A percentile compares a stretch with the other conserved stretches of the same genome.
Evolutionary conservation across 2,113 vertebrate species (phyloP).

Genomic region (Cynoglossus semilaevis): DNA sequence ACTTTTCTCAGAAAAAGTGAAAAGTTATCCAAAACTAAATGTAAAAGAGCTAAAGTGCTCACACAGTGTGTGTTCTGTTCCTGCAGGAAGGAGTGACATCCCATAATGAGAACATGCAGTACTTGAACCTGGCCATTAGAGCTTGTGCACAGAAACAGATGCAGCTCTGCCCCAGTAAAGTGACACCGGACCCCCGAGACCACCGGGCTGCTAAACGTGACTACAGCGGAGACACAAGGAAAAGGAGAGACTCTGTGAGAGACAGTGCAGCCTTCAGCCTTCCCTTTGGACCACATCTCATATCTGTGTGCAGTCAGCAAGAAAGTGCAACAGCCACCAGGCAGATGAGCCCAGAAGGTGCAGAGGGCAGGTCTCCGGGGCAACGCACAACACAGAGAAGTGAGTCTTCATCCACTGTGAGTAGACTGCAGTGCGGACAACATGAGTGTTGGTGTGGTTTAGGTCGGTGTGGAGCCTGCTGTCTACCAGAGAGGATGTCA

Average conservation of each 20-base stretch:
- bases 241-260: not conserved
- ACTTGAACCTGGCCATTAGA: constrained; percentile 83
- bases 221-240: constrained; percentile 32
- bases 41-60: too few relatives aligned
- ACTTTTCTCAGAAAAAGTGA: too few relatives aligned
- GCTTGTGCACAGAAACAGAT: constrained; percentile 63
- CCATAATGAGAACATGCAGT: constrained; percentile 85
- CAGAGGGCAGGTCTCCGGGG: not conserved
- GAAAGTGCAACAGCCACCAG: not conserved
- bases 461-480: not conserved
- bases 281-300: constrained; percentile 81
- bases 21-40: too few relatives aligned
- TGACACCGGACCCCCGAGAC: not conserved
- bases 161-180: constrained; percentile 3
- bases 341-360: not conserved
- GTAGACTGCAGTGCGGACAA: not conserved
- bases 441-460: not conserved
- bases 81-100: constrained; percentile 80
- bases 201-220: constrained; percentile 51
- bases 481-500: not conserved
- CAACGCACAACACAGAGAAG: not conserved
- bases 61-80: not conserved
- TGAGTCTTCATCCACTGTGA: not conserved
- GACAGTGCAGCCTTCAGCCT: constrained; percentile 11
- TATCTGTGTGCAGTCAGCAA: constrained; percentile 69